phyloP scores from a whole-genome alignment of 2,888 invertebrate genomes.

The Eugnorisma glareosa region DNA sequence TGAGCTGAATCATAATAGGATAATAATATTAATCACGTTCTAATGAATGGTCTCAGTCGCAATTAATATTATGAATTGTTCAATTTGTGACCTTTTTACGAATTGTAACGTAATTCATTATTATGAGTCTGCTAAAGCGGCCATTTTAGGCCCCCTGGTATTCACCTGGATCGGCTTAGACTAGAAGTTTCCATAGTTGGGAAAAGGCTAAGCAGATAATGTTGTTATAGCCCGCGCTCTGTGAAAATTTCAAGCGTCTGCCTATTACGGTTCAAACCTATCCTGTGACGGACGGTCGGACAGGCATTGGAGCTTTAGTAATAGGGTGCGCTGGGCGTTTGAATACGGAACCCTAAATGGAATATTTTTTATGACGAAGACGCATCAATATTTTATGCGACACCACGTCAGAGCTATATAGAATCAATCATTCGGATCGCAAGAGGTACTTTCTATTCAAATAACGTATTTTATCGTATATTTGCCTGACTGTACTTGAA shows the following conservation, averaged over 20 bases:
- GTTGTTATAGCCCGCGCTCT: not conserved
- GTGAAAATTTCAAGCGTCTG: not conserved
- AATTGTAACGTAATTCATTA: no score
- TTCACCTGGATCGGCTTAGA: not conserved
- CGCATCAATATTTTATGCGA: slow-evolving; percentile 75
- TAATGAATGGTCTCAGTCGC: no score
- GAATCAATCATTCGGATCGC: slow-evolving; percentile 77
- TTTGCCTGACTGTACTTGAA: slow-evolving; percentile 60
- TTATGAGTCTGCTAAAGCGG: no score
- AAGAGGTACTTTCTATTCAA: slow-evolving; percentile 80
- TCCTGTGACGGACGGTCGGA: not conserved
- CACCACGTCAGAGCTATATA: slow-evolving; percentile 72
- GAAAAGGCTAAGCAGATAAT: not conserved
- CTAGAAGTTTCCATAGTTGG: not conserved
- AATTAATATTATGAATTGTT: no score
- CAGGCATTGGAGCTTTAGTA: not conserved
- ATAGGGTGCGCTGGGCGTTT: not conserved
- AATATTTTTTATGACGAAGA: slow-evolving; percentile 78
- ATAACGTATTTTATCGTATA: slow-evolving; percentile 75
- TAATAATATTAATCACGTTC: no score
- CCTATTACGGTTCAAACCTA: not conserved
- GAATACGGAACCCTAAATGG: slow-evolving; percentile 45
- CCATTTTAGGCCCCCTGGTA: no score
- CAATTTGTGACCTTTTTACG: no score
- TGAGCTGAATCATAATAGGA: no score